Conservation (phyloP, 2,888 invertebrate species). For the Neria commutata region DNA sequence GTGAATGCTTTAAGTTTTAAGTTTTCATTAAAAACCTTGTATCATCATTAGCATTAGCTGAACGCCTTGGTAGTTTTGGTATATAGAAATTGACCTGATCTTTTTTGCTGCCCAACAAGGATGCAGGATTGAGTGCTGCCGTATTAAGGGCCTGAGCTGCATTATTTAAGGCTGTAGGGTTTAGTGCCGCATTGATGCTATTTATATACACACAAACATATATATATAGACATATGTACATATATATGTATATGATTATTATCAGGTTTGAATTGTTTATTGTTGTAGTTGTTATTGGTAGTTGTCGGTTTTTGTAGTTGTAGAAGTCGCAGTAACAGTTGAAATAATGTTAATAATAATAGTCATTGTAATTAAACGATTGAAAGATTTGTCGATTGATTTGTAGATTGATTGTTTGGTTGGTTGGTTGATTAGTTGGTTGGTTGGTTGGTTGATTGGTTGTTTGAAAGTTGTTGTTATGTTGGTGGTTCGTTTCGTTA, state of each 20-base stretch:
- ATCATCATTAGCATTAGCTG: conserved; percentile 43
- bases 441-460: too few relatives aligned
- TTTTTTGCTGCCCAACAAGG: conserved; percentile 52
- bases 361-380: too few relatives aligned
- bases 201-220: conserved; percentile 23
- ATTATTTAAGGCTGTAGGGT: conserved; percentile 50
- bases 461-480: too few relatives aligned
- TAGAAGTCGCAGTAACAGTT: too few relatives aligned
- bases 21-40: conserved; percentile 50
- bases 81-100: conserved; percentile 55
- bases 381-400: too few relatives aligned
- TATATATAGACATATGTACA: background rate
- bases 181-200: conserved; percentile 53
- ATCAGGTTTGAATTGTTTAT: too few relatives aligned
- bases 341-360: too few relatives aligned
- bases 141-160: conserved; percentile 52
- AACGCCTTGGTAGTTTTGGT: conserved; percentile 51
- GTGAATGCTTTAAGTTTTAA: too few relatives aligned
- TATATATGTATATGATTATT: background rate
- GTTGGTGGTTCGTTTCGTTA: too few relatives aligned
- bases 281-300: conserved; percentile 2
- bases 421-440: too few relatives aligned
- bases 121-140: conserved; percentile 50
- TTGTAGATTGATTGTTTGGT: too few relatives aligned
- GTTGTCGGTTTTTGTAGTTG: too few relatives aligned